Base-by-base conservation (phyloP, 2,888 invertebrate genomes). In the Tetropium fuscum region DNA sequence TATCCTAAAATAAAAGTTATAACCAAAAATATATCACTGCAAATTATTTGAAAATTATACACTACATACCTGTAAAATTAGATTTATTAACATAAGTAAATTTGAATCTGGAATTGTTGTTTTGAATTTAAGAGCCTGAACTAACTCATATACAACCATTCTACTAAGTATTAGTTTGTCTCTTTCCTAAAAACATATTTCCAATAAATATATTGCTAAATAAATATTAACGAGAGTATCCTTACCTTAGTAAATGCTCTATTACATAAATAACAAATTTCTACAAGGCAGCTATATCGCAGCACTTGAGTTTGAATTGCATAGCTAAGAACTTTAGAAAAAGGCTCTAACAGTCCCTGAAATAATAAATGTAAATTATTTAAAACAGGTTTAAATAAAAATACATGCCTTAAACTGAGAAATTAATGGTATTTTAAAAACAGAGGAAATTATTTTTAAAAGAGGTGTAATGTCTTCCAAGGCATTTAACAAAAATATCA, bases 41-140 rank as follows among this genome's bases (percentile, higher is more conserved):
- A 32, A 30, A 22, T 41, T 19, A 3, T 32, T 15, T 59, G 8
- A 11, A 43, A 27, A 11, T 8, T 7, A 40, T 34, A 1, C 7
- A 2, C 3, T 18, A 55, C 69, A 71, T 64, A 86, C 92, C 86
- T 98, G 95, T 64, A 95, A 82, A 59, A 94, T 88, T 72, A 95
- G 90, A 74, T 93, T 93, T 53, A 98, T 91, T 11, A 99, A 86
- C 78, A 96, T 88, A 32, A 99, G 85, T 59, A 98, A 89, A 84
- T 98, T 99, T 41, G 93, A 91, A 80, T 98, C 98, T 0, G 98
- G 97, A 68, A 98, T 90, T 25, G 91, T 91, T 7, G 92, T 92
- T 84, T 98, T 98, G 80, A 98, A 97, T 79, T 97, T 93, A 60
- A 99, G 85, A 0, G 97, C 97, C 80, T 97, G 97, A 41, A 98